Conservation (phyloP, 2,113 vertebrate genomes). For the Upupa epops region DNA sequence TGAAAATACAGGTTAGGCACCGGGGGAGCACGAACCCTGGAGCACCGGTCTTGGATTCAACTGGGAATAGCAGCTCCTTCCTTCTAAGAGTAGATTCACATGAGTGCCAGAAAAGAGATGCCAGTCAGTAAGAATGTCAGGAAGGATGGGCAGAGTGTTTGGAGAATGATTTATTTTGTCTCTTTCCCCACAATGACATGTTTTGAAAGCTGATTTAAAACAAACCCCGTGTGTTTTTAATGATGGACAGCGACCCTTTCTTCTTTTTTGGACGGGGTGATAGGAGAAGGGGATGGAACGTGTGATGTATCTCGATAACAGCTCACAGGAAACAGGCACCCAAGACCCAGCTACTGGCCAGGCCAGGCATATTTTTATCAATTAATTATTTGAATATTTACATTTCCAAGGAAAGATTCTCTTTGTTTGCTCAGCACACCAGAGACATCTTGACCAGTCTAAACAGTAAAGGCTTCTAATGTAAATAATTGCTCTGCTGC, state of each 20-base stretch:
- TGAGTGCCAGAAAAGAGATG: not conserved
- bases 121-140: not conserved
- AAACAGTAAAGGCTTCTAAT: slow-evolving; percentile 46
- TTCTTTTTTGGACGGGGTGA: not conserved
- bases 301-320: not conserved
- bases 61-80: not conserved
- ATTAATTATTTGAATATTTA: slow-evolving; percentile 42
- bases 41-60: fast-evolving
- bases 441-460: slow-evolving; percentile 14
- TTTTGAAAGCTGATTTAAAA: slow-evolving; percentile 35
- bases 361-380: not conserved
- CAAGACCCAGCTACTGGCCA: not conserved
- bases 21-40: not conserved
- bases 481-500: slow-evolving; percentile 33
- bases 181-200: not conserved
- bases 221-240: not conserved
- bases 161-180: not conserved
- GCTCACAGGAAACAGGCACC: not conserved
- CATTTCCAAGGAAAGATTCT: slow-evolving; percentile 9
- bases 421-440: slow-evolving; percentile 14
- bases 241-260: not conserved
- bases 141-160: not conserved
- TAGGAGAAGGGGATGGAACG: not conserved
- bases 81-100: not conserved
- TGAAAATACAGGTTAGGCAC: fast-evolving